Percentiles rank a stretch among this genome's conserved stretches.
Conservation (phyloP, 2,113 vertebrate species). For the Oncorhynchus kisutch region DNA sequence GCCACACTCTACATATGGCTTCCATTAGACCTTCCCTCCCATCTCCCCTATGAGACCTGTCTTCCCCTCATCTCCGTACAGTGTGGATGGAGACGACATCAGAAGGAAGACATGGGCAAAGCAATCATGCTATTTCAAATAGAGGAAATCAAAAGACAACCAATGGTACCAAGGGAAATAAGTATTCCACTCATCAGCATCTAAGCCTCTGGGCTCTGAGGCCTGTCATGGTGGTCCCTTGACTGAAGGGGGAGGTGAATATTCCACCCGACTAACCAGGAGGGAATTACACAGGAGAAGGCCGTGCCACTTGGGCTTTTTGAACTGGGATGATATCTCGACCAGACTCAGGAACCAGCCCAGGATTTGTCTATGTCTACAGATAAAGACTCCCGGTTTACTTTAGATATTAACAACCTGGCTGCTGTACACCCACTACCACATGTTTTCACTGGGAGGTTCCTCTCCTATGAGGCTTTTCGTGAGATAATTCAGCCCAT, state of each 20-base stretch:
- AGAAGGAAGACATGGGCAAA: constrained; percentile 11
- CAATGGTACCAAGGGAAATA: neutral
- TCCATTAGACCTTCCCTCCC: constrained; percentile 51
- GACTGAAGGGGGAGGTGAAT: constrained; percentile 28
- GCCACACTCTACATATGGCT: constrained; percentile 19
- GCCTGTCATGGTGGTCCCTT: constrained; percentile 24
- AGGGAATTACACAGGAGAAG: constrained; percentile 2
- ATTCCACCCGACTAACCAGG: neutral
- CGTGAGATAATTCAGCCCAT: constrained; percentile 21
- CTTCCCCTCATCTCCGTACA: constrained; percentile 58
- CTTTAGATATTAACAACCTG: constrained; percentile 13
- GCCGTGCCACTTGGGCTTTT: neutral
- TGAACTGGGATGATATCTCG: constrained; percentile 23
- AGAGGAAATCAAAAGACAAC: constrained; percentile 19
- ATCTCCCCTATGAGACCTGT: constrained; percentile 45
- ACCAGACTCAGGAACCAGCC: constrained; percentile 2
- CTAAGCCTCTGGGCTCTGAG: neutral
- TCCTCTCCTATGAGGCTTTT: constrained; percentile 19
- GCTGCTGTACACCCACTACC: neutral
- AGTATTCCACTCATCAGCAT: constrained; percentile 7
- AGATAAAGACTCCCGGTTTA: constrained; percentile 9
- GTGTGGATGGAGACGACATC: constrained; percentile 37
- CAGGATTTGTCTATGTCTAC: neutral
- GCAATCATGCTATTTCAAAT: constrained; percentile 26
- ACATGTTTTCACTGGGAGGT: constrained; percentile 11